These are phyloP conservation scores for Ommatoiulus sabulosus DNA, from an alignment of 2,888 invertebrate species.

Conservation along the genomic window DNA sequence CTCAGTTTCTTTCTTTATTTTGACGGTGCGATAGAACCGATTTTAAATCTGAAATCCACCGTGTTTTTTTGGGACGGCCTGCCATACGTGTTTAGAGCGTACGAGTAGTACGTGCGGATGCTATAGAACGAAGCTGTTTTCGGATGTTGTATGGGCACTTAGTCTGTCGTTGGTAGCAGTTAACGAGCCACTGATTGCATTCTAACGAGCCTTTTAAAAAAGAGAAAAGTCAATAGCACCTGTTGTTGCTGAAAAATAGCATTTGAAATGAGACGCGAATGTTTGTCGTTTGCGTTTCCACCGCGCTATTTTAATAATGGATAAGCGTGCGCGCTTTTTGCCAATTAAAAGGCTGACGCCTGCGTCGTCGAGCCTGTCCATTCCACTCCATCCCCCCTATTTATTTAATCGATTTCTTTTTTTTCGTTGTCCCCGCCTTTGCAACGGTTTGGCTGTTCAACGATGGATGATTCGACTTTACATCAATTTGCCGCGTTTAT, in stretches of 20 bases:
- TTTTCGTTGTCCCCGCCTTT: no score
- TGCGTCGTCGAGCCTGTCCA: background rate
- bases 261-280: background rate
- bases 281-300: background rate
- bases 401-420: background rate
- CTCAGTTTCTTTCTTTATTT: no score
- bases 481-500: no score
- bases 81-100: no score
- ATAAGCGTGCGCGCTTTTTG: background rate
- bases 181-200: slow-evolving; percentile 3
- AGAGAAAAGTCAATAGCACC: background rate
- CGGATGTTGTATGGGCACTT: background rate
- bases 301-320: background rate
- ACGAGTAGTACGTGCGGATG: no score
- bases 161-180: background rate
- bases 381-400: background rate
- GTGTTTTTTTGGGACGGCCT: no score
- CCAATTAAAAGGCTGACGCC: background rate
- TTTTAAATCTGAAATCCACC: no score
- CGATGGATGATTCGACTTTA: no score
- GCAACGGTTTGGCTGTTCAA: no score
- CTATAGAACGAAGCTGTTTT: no score
- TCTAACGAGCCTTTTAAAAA: background rate
- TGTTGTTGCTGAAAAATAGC: background rate
- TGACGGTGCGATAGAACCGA: no score